Evolutionary conservation across 2,888 invertebrate genomes (phyloP).

Genomic region (Aleiodes leptofemur): DNA sequence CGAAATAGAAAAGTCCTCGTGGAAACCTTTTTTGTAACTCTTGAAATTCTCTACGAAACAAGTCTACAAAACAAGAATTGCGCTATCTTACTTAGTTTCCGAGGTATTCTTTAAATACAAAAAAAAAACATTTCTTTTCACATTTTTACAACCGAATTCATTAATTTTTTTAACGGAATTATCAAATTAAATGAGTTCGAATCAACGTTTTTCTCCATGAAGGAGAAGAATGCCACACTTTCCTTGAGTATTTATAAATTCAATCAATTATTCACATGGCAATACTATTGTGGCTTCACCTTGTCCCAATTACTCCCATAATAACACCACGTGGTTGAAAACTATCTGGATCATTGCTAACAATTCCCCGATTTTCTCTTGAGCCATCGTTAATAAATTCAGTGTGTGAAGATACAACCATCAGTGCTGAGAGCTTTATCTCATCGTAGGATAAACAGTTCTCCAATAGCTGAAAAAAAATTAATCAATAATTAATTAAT

Average conservation of each 20-base stretch:
- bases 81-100: too few species aligned
- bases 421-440: conserved; percentile 79
- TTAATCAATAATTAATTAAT: too few species aligned
- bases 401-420: conserved; percentile 79
- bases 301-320: conserved; percentile 73
- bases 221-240: not conserved
- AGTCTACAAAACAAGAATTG: too few species aligned
- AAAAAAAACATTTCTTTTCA: too few species aligned
- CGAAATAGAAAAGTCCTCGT: too few species aligned
- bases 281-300: not conserved
- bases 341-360: conserved; percentile 73
- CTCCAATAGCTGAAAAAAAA: conserved; percentile 72
- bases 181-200: too few species aligned
- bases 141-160: too few species aligned
- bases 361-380: conserved; percentile 77
- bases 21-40: too few species aligned
- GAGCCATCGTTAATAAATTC: conserved; percentile 80
- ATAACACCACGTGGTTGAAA: conserved; percentile 77
- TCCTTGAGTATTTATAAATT: conserved; percentile 5
- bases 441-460: conserved; percentile 81
- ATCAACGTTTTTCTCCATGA: too few species aligned
- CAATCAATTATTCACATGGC: conserved; percentile 16
- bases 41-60: too few species aligned
- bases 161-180: too few species aligned
- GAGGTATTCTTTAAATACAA: too few species aligned